Base-by-base conservation (phyloP, 2,888 invertebrate species). In the Tillus elongatus region DNA sequence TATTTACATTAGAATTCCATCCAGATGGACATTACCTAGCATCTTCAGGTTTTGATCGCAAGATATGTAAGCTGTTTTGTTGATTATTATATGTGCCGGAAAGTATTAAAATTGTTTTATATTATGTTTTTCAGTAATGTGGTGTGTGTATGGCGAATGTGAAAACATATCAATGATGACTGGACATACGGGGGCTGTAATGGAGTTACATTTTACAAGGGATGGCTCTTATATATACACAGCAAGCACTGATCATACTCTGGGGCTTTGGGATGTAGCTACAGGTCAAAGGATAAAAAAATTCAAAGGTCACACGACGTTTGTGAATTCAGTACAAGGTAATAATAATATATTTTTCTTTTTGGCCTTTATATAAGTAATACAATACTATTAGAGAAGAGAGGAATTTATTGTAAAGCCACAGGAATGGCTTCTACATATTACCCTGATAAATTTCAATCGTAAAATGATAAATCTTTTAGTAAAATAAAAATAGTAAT, bases 71-170 rank as follows among this genome's bases (percentile, higher is more conserved):
- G 85, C 73, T 41, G 30, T 16, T 13, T n/a, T 19, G 6, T 19
- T 27, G 30, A n/a, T 30, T 37, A 29, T n/a, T 10, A 12, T 27
- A 15, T 35, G 13, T 33, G 28, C 13, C 13, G 13, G 9, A 32
- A 13, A 15, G n/a, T n/a, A n/a, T n/a, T n/a, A n/a, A n/a, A n/a
- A n/a, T n/a, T n/a, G n/a, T n/a, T n/a, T n/a, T n/a, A n/a, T n/a
- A n/a, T n/a, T n/a, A n/a, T n/a, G 24, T 56, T 68, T 70, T 71
- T 37, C 60, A 87, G 87, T 79, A 64, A 68, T 98, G 45, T 98
- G 98, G 98, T 89, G 85, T 61, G 92, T 95, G 1, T 95, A 92
- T 57, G 97, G 92, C 0, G 95, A 98, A 60, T 98, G 98, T 66
- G 95, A 97, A 57, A 99, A 98, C 63, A 80, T 95, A 46, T 86